Conservation (phyloP, 2,888 invertebrate genomes). For the Philereme vetulata region DNA sequence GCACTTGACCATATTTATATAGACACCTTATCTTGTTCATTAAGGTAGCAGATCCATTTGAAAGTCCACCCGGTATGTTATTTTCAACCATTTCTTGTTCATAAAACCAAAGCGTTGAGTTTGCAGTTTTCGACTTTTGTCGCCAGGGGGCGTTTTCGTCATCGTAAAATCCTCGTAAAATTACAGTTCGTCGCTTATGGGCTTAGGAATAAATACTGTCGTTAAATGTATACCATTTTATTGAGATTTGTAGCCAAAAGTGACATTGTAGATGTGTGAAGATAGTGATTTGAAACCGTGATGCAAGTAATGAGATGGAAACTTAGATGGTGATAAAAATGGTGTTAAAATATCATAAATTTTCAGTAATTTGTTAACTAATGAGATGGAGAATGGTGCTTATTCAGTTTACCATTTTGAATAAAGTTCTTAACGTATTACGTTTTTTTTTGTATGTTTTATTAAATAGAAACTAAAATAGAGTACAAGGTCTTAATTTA, state of each 20-base stretch:
- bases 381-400: slow-evolving; percentile 1
- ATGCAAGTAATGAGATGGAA: slow-evolving; percentile 3
- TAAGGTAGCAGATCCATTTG: neutral
- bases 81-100: slow-evolving; percentile 15
- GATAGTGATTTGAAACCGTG: slow-evolving; percentile 18
- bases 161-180: slow-evolving; percentile 51
- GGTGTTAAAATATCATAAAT: slow-evolving; percentile 19
- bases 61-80: neutral
- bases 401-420: neutral
- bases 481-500: too few species aligned
- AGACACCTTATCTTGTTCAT: too few species aligned
- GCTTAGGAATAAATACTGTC: slow-evolving; percentile 54
- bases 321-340: slow-evolving; percentile 21
- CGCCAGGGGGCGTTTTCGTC: slow-evolving; percentile 31
- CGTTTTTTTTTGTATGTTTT: too few species aligned
- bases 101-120: slow-evolving; percentile 17
- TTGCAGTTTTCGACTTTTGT: slow-evolving; percentile 36
- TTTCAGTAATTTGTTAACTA: slow-evolving; percentile 11
- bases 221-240: slow-evolving; percentile 36
- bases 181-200: slow-evolving; percentile 42
- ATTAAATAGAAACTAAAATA: too few species aligned
- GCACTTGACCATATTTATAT: too few species aligned
- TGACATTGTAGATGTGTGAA: slow-evolving; percentile 30
- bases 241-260: slow-evolving; percentile 28
- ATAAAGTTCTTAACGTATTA: too few species aligned